These are phyloP conservation scores for Plusia festucae DNA, from an alignment of 2,888 invertebrate genomes.

Conservation along the genomic window DNA sequence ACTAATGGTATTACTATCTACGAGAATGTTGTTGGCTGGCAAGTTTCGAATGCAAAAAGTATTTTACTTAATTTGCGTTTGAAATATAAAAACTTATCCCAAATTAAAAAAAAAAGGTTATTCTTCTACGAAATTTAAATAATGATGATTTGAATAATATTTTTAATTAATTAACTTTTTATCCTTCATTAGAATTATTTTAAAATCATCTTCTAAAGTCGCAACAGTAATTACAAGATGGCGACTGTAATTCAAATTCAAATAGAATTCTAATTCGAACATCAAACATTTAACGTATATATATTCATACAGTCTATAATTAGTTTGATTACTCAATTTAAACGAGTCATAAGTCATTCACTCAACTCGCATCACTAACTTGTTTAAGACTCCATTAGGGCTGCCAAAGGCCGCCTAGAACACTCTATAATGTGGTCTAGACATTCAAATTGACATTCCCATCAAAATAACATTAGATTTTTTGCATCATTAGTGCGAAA, in stretches of 20 bases:
- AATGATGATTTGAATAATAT: too few species aligned
- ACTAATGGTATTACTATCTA: not conserved
- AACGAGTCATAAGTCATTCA: not conserved
- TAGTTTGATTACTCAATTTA: not conserved
- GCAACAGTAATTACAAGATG: too few species aligned
- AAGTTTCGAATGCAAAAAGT: too few species aligned
- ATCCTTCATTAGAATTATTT: not conserved
- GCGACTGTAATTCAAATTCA: not conserved
- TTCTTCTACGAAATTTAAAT: too few species aligned
- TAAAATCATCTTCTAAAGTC: not conserved
- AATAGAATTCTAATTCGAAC: not conserved
- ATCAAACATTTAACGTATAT: not conserved
- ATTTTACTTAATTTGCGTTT: too few species aligned
- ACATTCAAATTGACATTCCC: slow-evolving; percentile 4
- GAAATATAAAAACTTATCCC: too few species aligned
- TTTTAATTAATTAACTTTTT: too few species aligned
- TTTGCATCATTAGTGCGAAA: not conserved
- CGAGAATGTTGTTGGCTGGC: too few species aligned
- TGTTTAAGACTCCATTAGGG: not conserved
- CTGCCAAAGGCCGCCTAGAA: not conserved
- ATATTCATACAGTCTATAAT: not conserved
- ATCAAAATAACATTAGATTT: slow-evolving; percentile 4
- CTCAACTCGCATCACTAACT: slow-evolving; percentile 1
- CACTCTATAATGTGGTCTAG: not conserved
- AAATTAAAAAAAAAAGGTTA: too few species aligned